These are phyloP conservation scores for Aphrocallistes beatrix DNA, from an alignment of 37 sponge, comb jelly and placozoan species.

Conservation along the genomic window DNA sequence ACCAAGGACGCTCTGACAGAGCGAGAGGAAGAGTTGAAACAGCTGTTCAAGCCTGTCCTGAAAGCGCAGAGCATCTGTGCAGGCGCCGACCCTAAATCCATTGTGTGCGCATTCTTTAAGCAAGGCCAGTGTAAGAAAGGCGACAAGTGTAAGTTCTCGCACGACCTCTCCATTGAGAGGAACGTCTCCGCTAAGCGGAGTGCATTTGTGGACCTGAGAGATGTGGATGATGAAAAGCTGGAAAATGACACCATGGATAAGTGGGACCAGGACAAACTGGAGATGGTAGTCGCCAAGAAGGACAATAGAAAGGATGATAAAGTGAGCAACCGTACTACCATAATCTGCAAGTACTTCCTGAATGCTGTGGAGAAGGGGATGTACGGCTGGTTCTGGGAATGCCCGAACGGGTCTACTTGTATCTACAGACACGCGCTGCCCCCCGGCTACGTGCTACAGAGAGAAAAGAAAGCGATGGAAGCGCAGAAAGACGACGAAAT, in stretches of 20 bases:
- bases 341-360: slow-evolving; percentile 90
- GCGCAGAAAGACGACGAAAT: slow-evolving; percentile 54
- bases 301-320: slow-evolving; percentile 39
- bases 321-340: slow-evolving; percentile 46
- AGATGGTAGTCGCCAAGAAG: slow-evolving; percentile 83
- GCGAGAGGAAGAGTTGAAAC: slow-evolving; percentile 37
- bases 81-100: slow-evolving; percentile 93
- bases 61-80: slow-evolving; percentile 46
- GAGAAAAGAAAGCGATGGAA: slow-evolving; percentile 38
- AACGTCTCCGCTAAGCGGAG: slow-evolving; percentile 78
- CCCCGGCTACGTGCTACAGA: slow-evolving; percentile 91
- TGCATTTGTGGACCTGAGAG: slow-evolving; percentile 82
- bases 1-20: slow-evolving; percentile 38
- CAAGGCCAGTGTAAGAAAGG: slow-evolving; percentile 92
- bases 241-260: slow-evolving; percentile 70
- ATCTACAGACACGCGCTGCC: slow-evolving; percentile 94
- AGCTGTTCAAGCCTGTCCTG: slow-evolving; percentile 67
- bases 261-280: slow-evolving; percentile 91
- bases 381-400: slow-evolving; percentile 99
- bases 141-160: slow-evolving; percentile 99
- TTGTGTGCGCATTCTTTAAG: slow-evolving; percentile 89
- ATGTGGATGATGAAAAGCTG: slow-evolving; percentile 41
- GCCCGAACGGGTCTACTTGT: slow-evolving; percentile 87
- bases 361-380: slow-evolving; percentile 89
- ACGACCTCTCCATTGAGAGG: slow-evolving; percentile 76